Evolutionary conservation across 2,888 invertebrate species (phyloP).

Genomic region (Lomographa bimaculata): DNA sequence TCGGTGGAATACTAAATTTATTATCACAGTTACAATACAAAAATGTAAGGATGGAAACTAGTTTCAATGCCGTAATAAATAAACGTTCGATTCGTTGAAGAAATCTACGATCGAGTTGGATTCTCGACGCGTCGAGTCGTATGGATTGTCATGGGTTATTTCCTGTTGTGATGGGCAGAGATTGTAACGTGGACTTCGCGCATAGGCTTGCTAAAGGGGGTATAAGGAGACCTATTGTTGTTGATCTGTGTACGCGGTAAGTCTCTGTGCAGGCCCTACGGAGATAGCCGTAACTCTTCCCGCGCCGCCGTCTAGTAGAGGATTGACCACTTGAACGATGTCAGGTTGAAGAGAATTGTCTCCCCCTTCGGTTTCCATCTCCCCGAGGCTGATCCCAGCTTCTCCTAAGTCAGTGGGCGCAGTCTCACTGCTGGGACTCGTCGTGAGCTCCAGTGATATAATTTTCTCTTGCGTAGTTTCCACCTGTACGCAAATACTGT

Average conservation of each 20-base stretch:
- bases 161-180: constrained; percentile 38
- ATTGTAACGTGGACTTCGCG: constrained; percentile 27
- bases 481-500: constrained; percentile 81
- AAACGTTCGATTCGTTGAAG: constrained; percentile 69
- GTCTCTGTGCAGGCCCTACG: constrained; percentile 69
- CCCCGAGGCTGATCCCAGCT: constrained; percentile 56
- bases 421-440: constrained; percentile 84
- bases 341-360: constrained; percentile 82
- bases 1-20: constrained; percentile 81
- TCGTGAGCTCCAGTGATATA: constrained; percentile 93
- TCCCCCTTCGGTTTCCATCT: constrained; percentile 67
- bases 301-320: constrained; percentile 73
- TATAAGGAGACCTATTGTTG: constrained; percentile 52
- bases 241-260: constrained; percentile 64
- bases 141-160: constrained; percentile 47
- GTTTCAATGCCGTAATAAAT: constrained; percentile 48
- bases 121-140: constrained; percentile 38
- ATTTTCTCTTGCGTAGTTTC: constrained; percentile 96
- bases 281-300: constrained; percentile 75
- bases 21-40: constrained; percentile 82
- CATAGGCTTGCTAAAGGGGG: too few relatives aligned
- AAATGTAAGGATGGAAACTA: constrained; percentile 69
- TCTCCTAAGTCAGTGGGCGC: constrained; percentile 70
- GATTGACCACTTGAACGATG: constrained; percentile 81
- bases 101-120: constrained; percentile 73